Evolutionary conservation across 2,888 invertebrate species (phyloP).

Genomic region (Lissonota sp.): DNA sequence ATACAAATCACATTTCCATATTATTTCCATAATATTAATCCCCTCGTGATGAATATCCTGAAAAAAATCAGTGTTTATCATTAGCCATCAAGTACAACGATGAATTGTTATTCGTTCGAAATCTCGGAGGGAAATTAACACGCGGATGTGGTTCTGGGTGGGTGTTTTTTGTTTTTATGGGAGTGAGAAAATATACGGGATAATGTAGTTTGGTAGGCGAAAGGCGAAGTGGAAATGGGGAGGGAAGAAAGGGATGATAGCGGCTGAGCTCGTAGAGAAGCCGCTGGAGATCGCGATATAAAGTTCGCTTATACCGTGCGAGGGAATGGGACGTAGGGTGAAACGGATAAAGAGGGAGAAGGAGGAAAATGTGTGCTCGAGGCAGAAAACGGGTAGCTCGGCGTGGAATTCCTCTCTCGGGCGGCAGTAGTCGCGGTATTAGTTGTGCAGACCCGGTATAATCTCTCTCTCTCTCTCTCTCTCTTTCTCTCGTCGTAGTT

Average conservation of each 20-base stretch:
- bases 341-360: constrained; percentile 4
- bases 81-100: not conserved
- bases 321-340: not conserved
- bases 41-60: not conserved
- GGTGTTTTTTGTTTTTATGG: not conserved
- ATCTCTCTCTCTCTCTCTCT: constrained; percentile 5
- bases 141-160: too few species aligned
- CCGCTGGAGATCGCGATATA: not conserved
- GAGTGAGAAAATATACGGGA: not conserved
- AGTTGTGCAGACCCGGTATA: constrained; percentile 39
- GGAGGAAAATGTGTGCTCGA: constrained; percentile 55
- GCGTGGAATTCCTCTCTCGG: constrained; percentile 15
- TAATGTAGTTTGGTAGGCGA: not conserved
- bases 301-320: constrained; percentile 12
- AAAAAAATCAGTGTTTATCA: not conserved
- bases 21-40: not conserved
- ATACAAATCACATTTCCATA: not conserved
- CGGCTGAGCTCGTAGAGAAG: not conserved
- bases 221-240: not conserved
- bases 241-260: not conserved
- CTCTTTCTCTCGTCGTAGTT: constrained; percentile 52
- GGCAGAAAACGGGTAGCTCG: constrained; percentile 9
- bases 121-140: not conserved
- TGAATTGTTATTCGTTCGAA: not conserved
- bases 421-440: constrained; percentile 19